Evolutionary conservation across 2,113 vertebrate species (phyloP).

Genomic region (Natator depressus): DNA sequence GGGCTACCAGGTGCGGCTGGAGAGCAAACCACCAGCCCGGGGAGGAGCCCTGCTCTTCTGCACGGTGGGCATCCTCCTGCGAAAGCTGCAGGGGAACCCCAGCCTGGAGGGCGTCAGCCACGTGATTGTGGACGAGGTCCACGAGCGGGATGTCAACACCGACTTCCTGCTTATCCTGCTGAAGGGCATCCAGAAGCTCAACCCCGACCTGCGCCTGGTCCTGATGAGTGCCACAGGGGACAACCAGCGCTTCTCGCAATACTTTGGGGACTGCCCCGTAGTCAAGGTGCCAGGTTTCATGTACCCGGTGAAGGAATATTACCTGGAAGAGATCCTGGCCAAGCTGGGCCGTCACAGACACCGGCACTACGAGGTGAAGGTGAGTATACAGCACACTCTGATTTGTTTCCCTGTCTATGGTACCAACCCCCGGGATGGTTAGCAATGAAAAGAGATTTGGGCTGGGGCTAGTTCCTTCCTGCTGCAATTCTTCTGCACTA

Average conservation of each 20-base stretch:
- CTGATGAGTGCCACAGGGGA: constrained; percentile 97
- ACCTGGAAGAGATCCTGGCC: constrained; percentile 91
- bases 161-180: constrained; percentile 96
- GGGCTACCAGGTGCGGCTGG: constrained; percentile 96
- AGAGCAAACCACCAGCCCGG: constrained; percentile 87
- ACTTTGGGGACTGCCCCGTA: constrained; percentile 90
- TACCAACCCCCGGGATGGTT: rapidly evolving
- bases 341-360: constrained; percentile 84
- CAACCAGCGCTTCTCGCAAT: constrained; percentile 88
- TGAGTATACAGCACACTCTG: rapidly evolving
- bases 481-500: neutral
- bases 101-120: constrained; percentile 91
- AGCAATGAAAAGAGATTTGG: neutral
- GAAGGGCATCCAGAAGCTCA: constrained; percentile 83
- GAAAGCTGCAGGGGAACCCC: constrained; percentile 93
- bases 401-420: neutral
- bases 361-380: constrained; percentile 78
- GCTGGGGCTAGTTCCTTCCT: neutral
- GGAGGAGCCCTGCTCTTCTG: constrained; percentile 95
- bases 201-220: constrained; percentile 87
- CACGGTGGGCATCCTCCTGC: constrained; percentile 93
- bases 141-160: constrained; percentile 95
- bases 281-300: constrained; percentile 95
- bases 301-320: constrained; percentile 92
- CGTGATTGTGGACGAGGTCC: constrained; percentile 95